Evolutionary conservation across 2,888 invertebrate genomes (phyloP).

Genomic region (Thalpophila matura): DNA sequence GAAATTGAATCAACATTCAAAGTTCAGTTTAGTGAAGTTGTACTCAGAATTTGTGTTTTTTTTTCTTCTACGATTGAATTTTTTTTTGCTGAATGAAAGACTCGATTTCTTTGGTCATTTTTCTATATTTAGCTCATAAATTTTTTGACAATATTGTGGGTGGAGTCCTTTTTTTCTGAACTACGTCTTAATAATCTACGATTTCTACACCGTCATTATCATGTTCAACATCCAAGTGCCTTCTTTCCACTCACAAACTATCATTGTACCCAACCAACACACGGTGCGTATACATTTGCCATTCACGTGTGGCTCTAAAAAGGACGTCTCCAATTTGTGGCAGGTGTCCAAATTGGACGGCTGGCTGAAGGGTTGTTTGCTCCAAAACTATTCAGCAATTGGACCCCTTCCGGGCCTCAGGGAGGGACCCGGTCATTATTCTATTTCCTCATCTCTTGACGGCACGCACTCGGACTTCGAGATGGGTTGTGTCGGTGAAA

Average conservation of each 20-base stretch:
- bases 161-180: no score
- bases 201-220: background rate
- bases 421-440: constrained; percentile 62
- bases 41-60: no score
- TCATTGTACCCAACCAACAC: constrained; percentile 1
- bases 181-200: no score
- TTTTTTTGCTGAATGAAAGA: no score
- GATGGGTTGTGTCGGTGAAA: constrained; percentile 35
- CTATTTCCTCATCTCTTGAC: constrained; percentile 69
- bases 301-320: constrained; percentile 55
- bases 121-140: no score
- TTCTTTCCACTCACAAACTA: background rate
- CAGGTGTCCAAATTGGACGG: constrained; percentile 59
- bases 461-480: constrained; percentile 51
- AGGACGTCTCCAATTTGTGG: constrained; percentile 65
- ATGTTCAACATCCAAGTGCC: background rate
- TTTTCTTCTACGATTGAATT: no score
- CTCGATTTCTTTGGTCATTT: no score
- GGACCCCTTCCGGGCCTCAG: constrained; percentile 56
- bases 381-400: constrained; percentile 67
- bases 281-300: constrained; percentile 29
- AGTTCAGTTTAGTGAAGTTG: no score
- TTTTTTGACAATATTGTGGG: no score
- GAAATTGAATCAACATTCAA: no score
- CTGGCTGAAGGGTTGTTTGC: constrained; percentile 65